Percentiles rank a stretch among this genome's conserved stretches.
Evolutionary conservation across 2,888 invertebrate genomes (phyloP).

Genomic region (Calameuta filiformis): DNA sequence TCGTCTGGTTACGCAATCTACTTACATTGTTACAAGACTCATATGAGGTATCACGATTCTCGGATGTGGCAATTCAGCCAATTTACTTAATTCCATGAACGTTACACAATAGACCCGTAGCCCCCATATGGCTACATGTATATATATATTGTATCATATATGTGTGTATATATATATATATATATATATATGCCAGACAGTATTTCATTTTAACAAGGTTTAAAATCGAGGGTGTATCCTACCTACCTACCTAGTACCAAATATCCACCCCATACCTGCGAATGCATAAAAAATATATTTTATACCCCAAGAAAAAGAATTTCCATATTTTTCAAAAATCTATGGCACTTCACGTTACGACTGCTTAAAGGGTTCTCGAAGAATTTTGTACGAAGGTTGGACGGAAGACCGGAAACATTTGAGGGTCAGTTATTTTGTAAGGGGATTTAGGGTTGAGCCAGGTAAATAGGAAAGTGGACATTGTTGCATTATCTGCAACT

Average conservation of each 20-base stretch:
- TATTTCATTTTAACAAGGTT: background rate
- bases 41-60: slow-evolving; percentile 29
- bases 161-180: background rate
- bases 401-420: background rate
- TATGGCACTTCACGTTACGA: background rate
- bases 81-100: slow-evolving; percentile 50
- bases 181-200: background rate
- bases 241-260: background rate
- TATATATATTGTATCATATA: background rate
- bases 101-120: slow-evolving; percentile 33
- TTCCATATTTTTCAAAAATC: background rate
- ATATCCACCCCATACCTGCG: background rate
- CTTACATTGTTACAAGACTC: slow-evolving; percentile 5
- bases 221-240: background rate
- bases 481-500: background rate
- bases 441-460: slow-evolving; percentile 2
- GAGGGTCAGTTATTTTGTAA: background rate
- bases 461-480: slow-evolving; percentile 8
- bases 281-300: background rate
- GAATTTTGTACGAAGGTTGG: background rate
- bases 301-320: background rate
- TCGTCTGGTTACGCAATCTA: background rate
- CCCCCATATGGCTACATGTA: slow-evolving; percentile 6
- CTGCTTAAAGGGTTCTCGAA: background rate
- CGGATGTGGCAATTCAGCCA: slow-evolving; percentile 51